Percentiles rank a stretch among this genome's conserved stretches.
Evolutionary conservation across 2,888 invertebrate genomes (phyloP).

Genomic region (Celastrina argiolus): DNA sequence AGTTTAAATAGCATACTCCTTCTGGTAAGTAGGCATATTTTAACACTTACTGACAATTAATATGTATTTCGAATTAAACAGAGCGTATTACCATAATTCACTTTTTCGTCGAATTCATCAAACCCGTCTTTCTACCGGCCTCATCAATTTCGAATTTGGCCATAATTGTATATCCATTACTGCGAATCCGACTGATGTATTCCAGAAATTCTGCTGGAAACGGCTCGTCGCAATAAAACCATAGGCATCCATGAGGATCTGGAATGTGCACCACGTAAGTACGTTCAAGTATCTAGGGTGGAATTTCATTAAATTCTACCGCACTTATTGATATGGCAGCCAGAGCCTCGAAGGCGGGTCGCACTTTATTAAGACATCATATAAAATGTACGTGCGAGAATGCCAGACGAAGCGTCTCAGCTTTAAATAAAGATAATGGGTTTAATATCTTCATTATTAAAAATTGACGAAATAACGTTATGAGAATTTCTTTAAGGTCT

Average conservation of each 20-base stretch:
- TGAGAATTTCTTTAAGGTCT: too few relatives aligned
- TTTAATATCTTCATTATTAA: conserved; percentile 16
- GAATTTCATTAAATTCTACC: conserved; percentile 44
- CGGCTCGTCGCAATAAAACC: conserved; percentile 27
- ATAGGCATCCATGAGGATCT: conserved; percentile 31
- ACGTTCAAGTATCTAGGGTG: conserved; percentile 36
- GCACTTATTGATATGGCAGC: conserved; percentile 72
- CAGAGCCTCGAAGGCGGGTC: conserved; percentile 57
- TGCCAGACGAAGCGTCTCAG: conserved; percentile 39
- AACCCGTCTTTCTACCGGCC: neutral
- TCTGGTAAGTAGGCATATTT: too few relatives aligned
- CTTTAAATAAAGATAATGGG: conserved; percentile 16
- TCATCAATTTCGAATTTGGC: neutral
- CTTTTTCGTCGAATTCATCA: too few relatives aligned
- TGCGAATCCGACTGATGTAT: conserved; percentile 3
- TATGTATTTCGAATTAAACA: too few relatives aligned
- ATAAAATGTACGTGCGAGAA: conserved; percentile 70
- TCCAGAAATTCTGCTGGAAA: conserved; percentile 13
- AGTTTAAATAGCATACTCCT: too few relatives aligned
- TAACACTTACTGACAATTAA: too few relatives aligned
- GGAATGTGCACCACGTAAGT: conserved; percentile 35
- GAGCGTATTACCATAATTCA: too few relatives aligned
- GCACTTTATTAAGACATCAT: conserved; percentile 74
- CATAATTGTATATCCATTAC: neutral
- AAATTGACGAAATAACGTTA: neutral